phyloP scores from a whole-genome alignment of 2,888 invertebrate genomes.

The Sarcophaga carnaria region DNA sequence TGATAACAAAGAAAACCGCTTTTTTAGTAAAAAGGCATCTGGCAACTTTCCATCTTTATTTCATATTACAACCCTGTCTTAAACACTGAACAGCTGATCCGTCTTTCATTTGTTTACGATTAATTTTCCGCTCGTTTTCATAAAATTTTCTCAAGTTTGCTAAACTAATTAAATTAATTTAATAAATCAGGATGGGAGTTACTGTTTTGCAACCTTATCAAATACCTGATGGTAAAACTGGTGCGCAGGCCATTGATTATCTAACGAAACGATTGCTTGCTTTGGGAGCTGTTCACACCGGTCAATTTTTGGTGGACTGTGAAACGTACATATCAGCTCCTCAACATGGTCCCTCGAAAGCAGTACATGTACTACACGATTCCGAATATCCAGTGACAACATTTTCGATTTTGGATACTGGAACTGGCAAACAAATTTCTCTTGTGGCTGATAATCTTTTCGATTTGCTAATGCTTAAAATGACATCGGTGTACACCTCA shows the following conservation, averaged over 20 bases:
- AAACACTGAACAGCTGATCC: background rate
- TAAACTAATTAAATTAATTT: background rate
- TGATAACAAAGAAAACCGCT: background rate
- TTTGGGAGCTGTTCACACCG: conserved; percentile 91
- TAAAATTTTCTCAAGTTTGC: background rate
- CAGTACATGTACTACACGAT: conserved; percentile 96
- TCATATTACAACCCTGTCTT: background rate
- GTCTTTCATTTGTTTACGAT: conserved; percentile 17
- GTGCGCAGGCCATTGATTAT: conserved; percentile 93
- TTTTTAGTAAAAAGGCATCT: background rate
- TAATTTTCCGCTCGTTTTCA: background rate
- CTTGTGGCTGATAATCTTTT: conserved; percentile 95
- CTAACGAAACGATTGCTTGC: conserved; percentile 92
- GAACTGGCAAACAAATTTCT: conserved; percentile 90
- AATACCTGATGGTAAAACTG: conserved; percentile 94
- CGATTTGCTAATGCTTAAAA: conserved; percentile 94
- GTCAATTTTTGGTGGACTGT: conserved; percentile 96
- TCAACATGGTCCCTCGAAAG: conserved; percentile 86
- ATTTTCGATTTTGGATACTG: conserved; percentile 94
- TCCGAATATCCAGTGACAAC: conserved; percentile 97
- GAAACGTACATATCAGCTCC: conserved; percentile 94
- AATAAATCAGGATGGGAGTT: conserved; percentile 75
- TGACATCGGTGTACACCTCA: conserved; percentile 92
- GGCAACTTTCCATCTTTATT: background rate
- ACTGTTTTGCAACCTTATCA: conserved; percentile 90